These are phyloP conservation scores for Scelioninae gen. 1 DNA, from an alignment of 2,888 invertebrate species.

Conservation along the genomic window DNA sequence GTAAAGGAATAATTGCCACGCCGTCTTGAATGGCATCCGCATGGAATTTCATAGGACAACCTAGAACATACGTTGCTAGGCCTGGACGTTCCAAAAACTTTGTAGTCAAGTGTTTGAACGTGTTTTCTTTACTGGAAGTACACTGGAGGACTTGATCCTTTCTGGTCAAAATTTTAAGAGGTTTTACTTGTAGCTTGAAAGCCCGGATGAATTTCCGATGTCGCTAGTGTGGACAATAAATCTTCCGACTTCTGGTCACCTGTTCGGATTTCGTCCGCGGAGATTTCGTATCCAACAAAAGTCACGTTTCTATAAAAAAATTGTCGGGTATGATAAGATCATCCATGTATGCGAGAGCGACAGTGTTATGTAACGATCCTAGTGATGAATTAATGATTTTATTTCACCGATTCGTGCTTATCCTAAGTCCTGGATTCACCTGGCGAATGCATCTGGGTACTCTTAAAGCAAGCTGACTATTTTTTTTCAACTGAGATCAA, in stretches of 20 bases:
- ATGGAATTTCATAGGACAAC: conserved; percentile 26
- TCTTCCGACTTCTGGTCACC: conserved; percentile 28
- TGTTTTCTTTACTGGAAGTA: background rate
- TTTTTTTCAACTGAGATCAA: no score
- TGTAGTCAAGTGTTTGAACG: conserved; percentile 12
- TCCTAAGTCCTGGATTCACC: conserved; percentile 34
- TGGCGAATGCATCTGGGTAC: conserved; percentile 20
- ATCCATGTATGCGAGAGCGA: conserved; percentile 34
- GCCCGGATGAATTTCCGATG: conserved; percentile 14
- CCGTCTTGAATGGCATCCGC: conserved; percentile 26
- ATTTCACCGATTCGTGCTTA: conserved; percentile 56
- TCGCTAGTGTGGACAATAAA: conserved; percentile 26
- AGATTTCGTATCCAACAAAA: conserved; percentile 67
- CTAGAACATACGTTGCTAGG: conserved; percentile 15
- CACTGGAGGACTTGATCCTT: conserved; percentile 26
- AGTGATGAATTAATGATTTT: conserved; percentile 30
- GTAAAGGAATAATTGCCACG: conserved; percentile 19
- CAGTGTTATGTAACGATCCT: conserved; percentile 17
- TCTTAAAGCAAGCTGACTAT: conserved; percentile 9
- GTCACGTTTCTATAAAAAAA: conserved; percentile 9
- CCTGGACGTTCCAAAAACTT: conserved; percentile 32
- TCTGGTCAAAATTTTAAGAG: conserved; percentile 19
- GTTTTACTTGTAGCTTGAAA: conserved; percentile 3
- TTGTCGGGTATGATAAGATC: conserved; percentile 24
- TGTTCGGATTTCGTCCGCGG: conserved; percentile 7